These are phyloP conservation scores for Sinodicranocentrus sp. DNA, from an alignment of 2,888 invertebrate genomes.

Conservation along the genomic window DNA sequence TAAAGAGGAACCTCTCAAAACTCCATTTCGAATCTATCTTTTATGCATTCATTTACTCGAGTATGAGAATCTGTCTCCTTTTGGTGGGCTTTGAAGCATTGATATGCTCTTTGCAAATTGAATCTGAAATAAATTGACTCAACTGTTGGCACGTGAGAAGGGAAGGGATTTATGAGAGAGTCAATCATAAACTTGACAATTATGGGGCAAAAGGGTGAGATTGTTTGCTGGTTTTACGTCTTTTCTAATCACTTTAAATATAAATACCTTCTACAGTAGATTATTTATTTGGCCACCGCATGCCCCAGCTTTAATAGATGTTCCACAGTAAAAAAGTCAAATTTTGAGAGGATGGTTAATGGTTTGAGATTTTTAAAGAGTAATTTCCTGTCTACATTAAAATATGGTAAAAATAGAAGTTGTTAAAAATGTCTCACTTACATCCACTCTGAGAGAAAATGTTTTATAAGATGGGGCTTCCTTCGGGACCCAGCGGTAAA, in stretches of 20 bases:
- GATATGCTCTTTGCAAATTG: background rate
- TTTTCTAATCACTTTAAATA: background rate
- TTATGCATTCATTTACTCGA: background rate
- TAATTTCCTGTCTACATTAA: no score
- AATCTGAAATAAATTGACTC: constrained; percentile 11
- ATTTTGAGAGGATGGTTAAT: no score
- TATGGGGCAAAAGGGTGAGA: constrained; percentile 20
- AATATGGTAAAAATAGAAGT: no score
- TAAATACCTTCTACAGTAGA: no score
- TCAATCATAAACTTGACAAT: constrained; percentile 12
- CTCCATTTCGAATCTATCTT: constrained; percentile 8
- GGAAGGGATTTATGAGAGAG: background rate
- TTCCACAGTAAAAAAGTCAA: no score
- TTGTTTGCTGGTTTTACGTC: background rate
- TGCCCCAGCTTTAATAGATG: no score
- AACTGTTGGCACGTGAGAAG: constrained; percentile 24
- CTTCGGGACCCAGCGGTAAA: constrained; percentile 72
- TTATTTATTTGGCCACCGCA: no score
- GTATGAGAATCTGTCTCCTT: background rate
- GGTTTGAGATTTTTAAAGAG: no score
- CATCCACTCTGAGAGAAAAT: constrained; percentile 74
- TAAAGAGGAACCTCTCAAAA: constrained; percentile 11
- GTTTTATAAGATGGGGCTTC: constrained; percentile 70
- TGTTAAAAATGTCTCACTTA: constrained; percentile 58
- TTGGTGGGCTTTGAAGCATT: no score